Base-by-base conservation (phyloP, 92 coral and sea anemone genomes). In the Porites lobata region DNA sequence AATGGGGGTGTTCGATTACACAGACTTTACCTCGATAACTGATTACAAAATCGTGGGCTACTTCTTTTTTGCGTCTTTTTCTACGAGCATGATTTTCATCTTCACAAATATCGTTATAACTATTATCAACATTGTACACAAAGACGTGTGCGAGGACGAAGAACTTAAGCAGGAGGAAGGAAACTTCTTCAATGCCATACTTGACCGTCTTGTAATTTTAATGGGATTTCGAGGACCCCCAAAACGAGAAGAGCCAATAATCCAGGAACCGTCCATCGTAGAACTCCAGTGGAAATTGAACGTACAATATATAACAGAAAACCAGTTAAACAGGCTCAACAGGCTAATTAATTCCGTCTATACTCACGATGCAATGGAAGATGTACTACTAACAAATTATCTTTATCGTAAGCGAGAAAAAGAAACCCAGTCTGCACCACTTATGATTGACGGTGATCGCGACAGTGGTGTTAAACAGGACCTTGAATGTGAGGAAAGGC, bases 91-190 rank as follows among this genome's bases (percentile, higher is more conserved):
- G 91, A 87, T 80, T 2, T 87, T 87, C n/a, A 54, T 87, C 17
- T 87, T 80, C 76, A 80, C 77, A 66, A 87, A 87, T 52, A n/a
- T 87, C 17, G 50, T 87, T 26, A 24, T 87, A 58, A 78, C 91
- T 9, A 80, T 87, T 61, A 87, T 87, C 24, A 87, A 69, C 9
- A 67, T n/a, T 61, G 91, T 87, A 38, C 75, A 87, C 66, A 63
- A 58, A 51, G 29, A 52, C n/a, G 77, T 87, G 14, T n/a, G 56
- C 32, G 50, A 17, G 6, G 87, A 87, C 75, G 76, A 87, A 57
- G 68, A 81, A 20, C 69, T 70, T 4, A 38, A 61, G 9, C 71
- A 87, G 47, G 14, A 53, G 18, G 64, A 78, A 24, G 21, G 4
- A 47, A 29, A 21, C 51, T 14, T 80, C 50, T 87, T 80, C 62